Evolutionary conservation across 2,113 vertebrate genomes (phyloP).

Genomic region (Apaloderma vittatum): DNA sequence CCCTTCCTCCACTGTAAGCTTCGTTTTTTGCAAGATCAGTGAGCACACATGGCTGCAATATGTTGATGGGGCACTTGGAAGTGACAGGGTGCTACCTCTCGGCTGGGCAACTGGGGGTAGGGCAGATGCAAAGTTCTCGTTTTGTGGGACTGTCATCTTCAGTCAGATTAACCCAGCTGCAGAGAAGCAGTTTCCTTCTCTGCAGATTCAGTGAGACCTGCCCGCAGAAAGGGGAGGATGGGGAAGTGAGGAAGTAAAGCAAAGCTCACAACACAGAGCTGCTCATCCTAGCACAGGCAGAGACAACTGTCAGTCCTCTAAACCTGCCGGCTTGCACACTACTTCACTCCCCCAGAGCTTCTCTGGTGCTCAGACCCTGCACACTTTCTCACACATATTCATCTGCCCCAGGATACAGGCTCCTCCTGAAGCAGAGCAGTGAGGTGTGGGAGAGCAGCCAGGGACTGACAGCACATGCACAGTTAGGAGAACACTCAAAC

Average conservation of each 20-base stretch:
- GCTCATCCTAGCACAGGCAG: neutral
- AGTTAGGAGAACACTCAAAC: neutral
- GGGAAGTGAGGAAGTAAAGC: neutral
- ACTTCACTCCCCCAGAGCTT: neutral
- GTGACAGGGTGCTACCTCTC: neutral
- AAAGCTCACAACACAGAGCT: neutral
- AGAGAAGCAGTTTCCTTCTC: neutral
- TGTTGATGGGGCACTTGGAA: neutral
- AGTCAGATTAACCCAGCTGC: neutral
- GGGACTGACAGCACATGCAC: neutral
- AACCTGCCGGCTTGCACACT: neutral
- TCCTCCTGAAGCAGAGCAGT: neutral
- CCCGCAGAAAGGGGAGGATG: neutral
- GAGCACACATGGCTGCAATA: neutral
- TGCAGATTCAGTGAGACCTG: neutral
- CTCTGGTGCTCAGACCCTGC: neutral
- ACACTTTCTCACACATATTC: accelerated
- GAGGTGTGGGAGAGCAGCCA: neutral
- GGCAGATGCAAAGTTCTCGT: neutral
- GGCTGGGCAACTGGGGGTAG: neutral
- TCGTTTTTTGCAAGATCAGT: neutral
- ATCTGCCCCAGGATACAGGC: accelerated
- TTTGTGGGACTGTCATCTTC: neutral
- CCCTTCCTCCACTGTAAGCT: neutral
- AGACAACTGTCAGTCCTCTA: neutral